Evolutionary conservation across 2,888 invertebrate genomes (phyloP).

Genomic region (Heliconius charithonia): DNA sequence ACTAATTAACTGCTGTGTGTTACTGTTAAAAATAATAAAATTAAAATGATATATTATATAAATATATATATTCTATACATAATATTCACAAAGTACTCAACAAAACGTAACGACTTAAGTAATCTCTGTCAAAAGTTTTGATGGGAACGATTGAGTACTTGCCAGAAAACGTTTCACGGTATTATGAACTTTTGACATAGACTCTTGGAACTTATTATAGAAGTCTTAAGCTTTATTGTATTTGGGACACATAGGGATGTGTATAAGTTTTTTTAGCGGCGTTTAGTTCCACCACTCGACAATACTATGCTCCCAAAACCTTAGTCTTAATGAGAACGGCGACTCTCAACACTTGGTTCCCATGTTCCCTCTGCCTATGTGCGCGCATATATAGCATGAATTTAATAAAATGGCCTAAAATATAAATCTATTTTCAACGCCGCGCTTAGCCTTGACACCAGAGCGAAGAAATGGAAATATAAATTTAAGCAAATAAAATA

Average conservation of each 20-base stretch:
- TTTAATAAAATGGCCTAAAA: too few relatives aligned
- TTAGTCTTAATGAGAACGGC: too few relatives aligned
- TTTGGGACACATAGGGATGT: background rate
- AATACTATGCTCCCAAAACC: too few relatives aligned
- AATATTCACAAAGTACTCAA: background rate
- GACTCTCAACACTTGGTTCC: too few relatives aligned
- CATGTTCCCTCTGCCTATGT: too few relatives aligned
- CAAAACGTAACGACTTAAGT: slow-evolving; percentile 4
- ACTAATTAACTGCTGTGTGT: too few relatives aligned
- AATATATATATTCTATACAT: background rate
- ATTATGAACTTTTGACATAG: slow-evolving; percentile 32
- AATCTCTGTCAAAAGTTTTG: slow-evolving; percentile 44
- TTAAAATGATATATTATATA: background rate
- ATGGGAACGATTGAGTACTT: slow-evolving; percentile 39
- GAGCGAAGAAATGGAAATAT: too few relatives aligned
- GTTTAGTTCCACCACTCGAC: background rate
- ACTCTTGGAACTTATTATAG: background rate
- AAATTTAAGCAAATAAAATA: too few relatives aligned
- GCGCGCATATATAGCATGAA: too few relatives aligned
- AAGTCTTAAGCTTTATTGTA: background rate
- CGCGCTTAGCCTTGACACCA: too few relatives aligned
- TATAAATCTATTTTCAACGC: too few relatives aligned
- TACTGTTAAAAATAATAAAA: too few relatives aligned
- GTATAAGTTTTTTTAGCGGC: background rate
- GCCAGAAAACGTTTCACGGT: slow-evolving; percentile 27